Conservation (phyloP, 1,140 invertebrate genomes). For the Drosophila parvula region DNA sequence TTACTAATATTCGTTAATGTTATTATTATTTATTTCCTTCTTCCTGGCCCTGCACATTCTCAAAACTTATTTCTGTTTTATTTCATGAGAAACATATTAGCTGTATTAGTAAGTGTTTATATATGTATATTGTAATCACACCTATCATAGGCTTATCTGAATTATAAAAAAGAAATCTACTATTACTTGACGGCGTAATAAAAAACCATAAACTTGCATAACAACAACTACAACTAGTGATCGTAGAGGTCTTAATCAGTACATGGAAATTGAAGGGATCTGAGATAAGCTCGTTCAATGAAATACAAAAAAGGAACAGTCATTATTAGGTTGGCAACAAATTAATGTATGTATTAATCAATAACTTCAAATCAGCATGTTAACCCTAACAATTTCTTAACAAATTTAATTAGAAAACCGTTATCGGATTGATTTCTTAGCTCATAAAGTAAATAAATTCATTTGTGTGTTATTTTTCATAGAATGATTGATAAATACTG, state of each 20-base stretch:
- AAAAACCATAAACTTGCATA: neutral
- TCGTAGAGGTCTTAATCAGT: neutral
- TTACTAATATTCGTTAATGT: conserved; percentile 12
- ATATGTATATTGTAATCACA: too few relatives aligned
- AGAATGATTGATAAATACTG: neutral
- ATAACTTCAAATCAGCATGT: too few relatives aligned
- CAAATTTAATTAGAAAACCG: too few relatives aligned
- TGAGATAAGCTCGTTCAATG: neutral
- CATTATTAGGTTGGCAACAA: conserved; percentile 1
- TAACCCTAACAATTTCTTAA: neutral
- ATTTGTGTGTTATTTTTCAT: too few relatives aligned
- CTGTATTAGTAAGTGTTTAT: neutral
- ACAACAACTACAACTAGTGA: neutral
- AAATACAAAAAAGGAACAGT: neutral
- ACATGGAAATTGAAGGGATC: neutral
- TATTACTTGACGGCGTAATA: neutral
- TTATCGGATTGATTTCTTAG: too few relatives aligned
- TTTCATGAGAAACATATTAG: too few relatives aligned
- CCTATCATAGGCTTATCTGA: too few relatives aligned
- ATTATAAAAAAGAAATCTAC: too few relatives aligned
- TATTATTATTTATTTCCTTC: neutral
- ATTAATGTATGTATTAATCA: too few relatives aligned
- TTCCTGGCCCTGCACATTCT: too few relatives aligned
- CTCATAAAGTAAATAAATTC: too few relatives aligned
- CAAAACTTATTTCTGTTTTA: too few relatives aligned